These are phyloP conservation scores for Zeuzera pyrina DNA, from an alignment of 2,888 invertebrate species.

Conservation along the genomic window DNA sequence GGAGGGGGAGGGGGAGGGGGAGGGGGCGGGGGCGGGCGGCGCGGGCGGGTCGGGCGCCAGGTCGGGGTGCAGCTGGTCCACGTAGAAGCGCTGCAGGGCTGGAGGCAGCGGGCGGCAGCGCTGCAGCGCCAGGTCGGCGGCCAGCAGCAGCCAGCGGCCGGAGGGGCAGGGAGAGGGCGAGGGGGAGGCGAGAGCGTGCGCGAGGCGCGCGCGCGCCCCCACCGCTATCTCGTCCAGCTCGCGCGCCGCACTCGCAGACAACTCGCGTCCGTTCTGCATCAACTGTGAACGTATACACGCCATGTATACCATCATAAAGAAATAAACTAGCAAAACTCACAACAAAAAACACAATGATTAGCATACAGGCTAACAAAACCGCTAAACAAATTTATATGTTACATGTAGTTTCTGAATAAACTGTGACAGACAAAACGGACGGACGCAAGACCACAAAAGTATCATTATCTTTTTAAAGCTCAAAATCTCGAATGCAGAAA, in stretches of 20 bases:
- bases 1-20: conserved; percentile 56
- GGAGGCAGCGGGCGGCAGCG: conserved; percentile 61
- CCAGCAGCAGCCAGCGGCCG: conserved; percentile 56
- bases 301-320: too few relatives aligned
- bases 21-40: conserved; percentile 58
- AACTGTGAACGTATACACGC: too few relatives aligned
- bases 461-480: too few relatives aligned
- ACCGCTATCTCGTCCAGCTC: conserved; percentile 58
- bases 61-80: conserved; percentile 53
- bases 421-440: too few relatives aligned
- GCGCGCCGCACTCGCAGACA: conserved; percentile 44
- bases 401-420: too few relatives aligned
- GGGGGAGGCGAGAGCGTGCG: too few relatives aligned
- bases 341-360: too few relatives aligned
- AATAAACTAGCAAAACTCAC: too few relatives aligned
- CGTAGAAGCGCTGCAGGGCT: conserved; percentile 60
- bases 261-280: conserved; percentile 62
- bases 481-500: too few relatives aligned
- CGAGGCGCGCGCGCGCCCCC: conserved; percentile 46
- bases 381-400: too few relatives aligned
- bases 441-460: too few relatives aligned
- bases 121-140: conserved; percentile 57
- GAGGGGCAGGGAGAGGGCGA: conserved; percentile 49
- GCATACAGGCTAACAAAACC: too few relatives aligned
- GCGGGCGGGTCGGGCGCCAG: conserved; percentile 46